Percentiles rank a stretch among this genome's conserved stretches.
Conservation (phyloP, 2,797 vertebrate genomes). For the Graptemys geographica region DNA sequence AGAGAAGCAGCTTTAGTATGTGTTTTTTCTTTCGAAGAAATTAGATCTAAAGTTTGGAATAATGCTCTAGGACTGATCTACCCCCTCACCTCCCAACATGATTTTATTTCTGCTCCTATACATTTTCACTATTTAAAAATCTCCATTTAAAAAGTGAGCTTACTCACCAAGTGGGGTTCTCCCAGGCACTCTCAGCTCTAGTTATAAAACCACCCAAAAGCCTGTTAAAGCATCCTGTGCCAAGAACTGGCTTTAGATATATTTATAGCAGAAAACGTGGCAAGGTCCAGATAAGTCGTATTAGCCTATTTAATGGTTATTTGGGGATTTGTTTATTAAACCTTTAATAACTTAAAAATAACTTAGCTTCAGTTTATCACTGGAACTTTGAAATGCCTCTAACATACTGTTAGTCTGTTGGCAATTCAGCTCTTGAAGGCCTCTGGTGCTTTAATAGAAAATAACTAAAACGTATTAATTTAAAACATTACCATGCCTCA, state of each 20-base stretch:
- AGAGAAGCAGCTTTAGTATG: not conserved
- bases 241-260: conserved; percentile 66
- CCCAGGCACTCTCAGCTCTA: conserved; percentile 34
- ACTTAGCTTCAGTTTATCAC: conserved; percentile 22
- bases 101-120: not conserved
- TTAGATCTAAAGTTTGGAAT: not conserved
- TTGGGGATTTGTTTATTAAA: conserved; percentile 66
- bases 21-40: not conserved
- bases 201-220: conserved; percentile 62
- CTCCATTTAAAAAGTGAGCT: conserved; percentile 24
- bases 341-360: conserved; percentile 54
- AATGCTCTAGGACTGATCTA: not conserved
- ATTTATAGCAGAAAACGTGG: conserved; percentile 66
- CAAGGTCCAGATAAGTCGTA: conserved; percentile 66
- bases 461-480: not conserved
- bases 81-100: rapidly evolving
- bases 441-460: conserved; percentile 1
- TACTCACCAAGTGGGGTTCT: conserved; percentile 37
- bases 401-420: not conserved
- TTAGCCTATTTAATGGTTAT: conserved; percentile 66
- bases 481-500: not conserved
- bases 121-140: conserved; percentile 9
- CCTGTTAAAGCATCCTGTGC: conserved; percentile 55
- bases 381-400: conserved; percentile 21
- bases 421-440: not conserved